These are phyloP conservation scores for Leptocoma aspasia DNA, from an alignment of 2,113 vertebrate genomes.

Conservation along the genomic window DNA sequence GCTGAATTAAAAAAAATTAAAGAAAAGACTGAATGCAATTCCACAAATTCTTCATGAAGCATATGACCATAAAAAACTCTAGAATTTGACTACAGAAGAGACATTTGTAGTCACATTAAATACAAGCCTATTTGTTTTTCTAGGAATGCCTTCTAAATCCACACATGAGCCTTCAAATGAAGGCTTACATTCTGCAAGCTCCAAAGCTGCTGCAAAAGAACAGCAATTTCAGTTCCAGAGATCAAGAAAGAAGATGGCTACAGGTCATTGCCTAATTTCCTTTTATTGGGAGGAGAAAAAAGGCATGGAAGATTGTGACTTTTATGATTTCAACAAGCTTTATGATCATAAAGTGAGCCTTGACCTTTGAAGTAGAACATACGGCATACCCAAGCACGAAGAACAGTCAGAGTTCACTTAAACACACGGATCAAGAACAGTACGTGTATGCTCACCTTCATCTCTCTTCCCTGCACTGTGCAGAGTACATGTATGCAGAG, in stretches of 20 bases:
- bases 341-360: neutral
- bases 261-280: neutral
- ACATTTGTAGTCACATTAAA: neutral
- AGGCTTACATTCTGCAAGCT: neutral
- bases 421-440: neutral
- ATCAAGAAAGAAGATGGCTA: neutral
- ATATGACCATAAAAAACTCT: neutral
- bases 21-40: neutral
- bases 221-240: neutral
- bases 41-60: neutral
- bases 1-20: neutral
- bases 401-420: neutral
- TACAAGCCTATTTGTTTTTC: neutral
- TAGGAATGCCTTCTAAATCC: neutral
- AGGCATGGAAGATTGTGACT: neutral
- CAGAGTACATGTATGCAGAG: neutral
- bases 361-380: neutral
- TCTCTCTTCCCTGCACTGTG: neutral
- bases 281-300: accelerated
- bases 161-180: neutral
- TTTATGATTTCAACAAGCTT: neutral
- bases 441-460: neutral
- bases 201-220: neutral
- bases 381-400: neutral
- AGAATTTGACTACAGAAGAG: neutral